Evolutionary conservation across 2,888 invertebrate species (phyloP), one percentile per base, ranked within the genome.

Genomic region (Ernsta delagoae): DNA sequence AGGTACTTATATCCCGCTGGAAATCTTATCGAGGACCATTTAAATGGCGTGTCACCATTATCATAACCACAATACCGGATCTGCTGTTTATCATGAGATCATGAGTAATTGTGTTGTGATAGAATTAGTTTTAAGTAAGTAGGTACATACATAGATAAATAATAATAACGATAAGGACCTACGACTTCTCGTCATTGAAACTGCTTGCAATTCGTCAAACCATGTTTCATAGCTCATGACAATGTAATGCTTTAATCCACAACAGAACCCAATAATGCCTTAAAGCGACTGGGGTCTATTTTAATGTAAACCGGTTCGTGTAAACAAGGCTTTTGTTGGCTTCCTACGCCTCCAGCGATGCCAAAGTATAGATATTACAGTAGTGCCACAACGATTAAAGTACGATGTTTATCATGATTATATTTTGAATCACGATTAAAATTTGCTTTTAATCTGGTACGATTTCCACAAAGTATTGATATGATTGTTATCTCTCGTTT

Each of bases 271-370:
- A 78, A 81, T 83, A 85, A 88, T 86, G 85, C 85, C 85, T 84
- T 81, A 79, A 84, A 88, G 83, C 83, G 80, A 81, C 81, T 79
- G 79, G 83, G 86, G 83, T 79, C 79, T 83, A 83, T 82, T 88
- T 87, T 83, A 86, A 83, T 83, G 83, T 82, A 83, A 85, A 80
- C 83, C 83, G 75, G 80, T 74, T 81, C 82, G 85, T 89, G 90
- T 90, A 90, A 90, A 90, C 90, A 90, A 83, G 84, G 84, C 86
- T 86, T 84, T 85, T 83, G 83, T 83, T 86, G 85, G 85, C 86
- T 88, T 86, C 86, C 86, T 80, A 73, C 75, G 87, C 83, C 82
- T 73, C 72, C 72, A 79, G 81, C 79, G 71, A 62, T 66, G 62
- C 36, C 74, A 76, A 73, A 75, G 75, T 66, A 4, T 69, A 70